phyloP scores from a whole-genome alignment of 1,140 invertebrate species.

The Dendrolimus punctatus region DNA sequence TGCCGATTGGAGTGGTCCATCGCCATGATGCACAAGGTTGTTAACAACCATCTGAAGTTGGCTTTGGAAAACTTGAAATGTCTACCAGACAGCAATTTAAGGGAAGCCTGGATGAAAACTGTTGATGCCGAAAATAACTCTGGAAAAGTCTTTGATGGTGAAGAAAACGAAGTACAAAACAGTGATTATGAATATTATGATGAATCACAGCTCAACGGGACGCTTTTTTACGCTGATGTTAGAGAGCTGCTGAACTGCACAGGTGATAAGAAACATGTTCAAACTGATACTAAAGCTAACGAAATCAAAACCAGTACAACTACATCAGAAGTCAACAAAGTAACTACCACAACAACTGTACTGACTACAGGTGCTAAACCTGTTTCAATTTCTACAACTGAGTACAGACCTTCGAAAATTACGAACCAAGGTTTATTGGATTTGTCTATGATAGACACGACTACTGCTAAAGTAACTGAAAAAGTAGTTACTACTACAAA shows the following conservation, averaged over 20 bases:
- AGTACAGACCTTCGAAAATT: too few species aligned
- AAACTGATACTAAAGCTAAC: slow-evolving; percentile 6
- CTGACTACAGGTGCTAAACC: not conserved
- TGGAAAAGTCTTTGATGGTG: slow-evolving; percentile 21
- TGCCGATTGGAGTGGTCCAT: slow-evolving; percentile 56
- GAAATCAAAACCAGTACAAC: slow-evolving; percentile 8
- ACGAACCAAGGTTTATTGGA: not conserved
- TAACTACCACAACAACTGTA: not conserved
- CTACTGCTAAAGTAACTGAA: not conserved
- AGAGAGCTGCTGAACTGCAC: slow-evolving; percentile 49
- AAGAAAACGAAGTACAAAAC: slow-evolving; percentile 20
- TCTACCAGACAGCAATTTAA: slow-evolving; percentile 33
- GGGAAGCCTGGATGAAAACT: slow-evolving; percentile 38
- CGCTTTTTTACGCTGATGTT: slow-evolving; percentile 54
- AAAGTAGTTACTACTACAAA: slow-evolving; percentile 38
- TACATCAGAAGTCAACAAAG: slow-evolving; percentile 8
- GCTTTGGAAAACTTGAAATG: slow-evolving; percentile 56
- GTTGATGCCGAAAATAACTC: slow-evolving; percentile 35
- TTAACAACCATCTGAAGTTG: slow-evolving; percentile 35
- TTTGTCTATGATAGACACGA: slow-evolving; percentile 7
- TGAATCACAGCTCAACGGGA: slow-evolving; percentile 50
- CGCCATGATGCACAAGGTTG: slow-evolving; percentile 43
- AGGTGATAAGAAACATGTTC: not conserved
- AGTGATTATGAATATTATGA: slow-evolving; percentile 60
- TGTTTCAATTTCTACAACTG: too few species aligned